Conservation (phyloP, 2,888 invertebrate species). For the Andricus quercusramuli region DNA sequence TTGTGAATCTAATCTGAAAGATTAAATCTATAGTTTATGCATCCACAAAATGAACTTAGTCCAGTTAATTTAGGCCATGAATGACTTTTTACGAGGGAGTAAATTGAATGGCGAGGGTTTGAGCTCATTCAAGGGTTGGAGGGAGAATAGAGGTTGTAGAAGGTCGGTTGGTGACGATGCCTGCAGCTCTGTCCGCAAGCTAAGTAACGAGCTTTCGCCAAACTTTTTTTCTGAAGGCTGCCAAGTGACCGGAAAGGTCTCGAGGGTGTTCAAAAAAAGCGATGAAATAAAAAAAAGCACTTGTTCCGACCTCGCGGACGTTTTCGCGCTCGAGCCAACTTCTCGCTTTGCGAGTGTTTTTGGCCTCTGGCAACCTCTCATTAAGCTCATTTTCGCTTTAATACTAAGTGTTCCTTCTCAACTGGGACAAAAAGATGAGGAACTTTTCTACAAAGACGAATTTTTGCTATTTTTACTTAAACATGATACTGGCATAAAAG, state of each 20-base stretch:
- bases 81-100: constrained; percentile 20
- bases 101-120: constrained; percentile 22
- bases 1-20: neutral
- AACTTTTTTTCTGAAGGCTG: constrained; percentile 68
- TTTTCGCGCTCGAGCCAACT: constrained; percentile 62
- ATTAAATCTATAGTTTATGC: neutral
- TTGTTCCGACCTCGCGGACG: constrained; percentile 60
- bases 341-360: constrained; percentile 58
- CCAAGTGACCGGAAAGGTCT: constrained; percentile 67
- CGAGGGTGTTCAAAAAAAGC: constrained; percentile 44
- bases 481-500: constrained; percentile 3
- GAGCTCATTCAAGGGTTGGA: constrained; percentile 8
- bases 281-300: constrained; percentile 54
- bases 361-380: constrained; percentile 64
- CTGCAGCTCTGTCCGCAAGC: constrained; percentile 69
- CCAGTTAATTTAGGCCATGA: constrained; percentile 9
- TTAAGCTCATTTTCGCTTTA: constrained; percentile 71
- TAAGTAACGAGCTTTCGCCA: constrained; percentile 71
- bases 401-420: constrained; percentile 64
- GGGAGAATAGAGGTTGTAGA: constrained; percentile 33
- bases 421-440: constrained; percentile 42
- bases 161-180: constrained; percentile 60
- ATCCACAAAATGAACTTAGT: constrained; percentile 11
- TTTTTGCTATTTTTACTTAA: neutral
- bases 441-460: neutral